Conservation (phyloP, 2,797 vertebrate genomes). For the Eospalax fontanierii region DNA sequence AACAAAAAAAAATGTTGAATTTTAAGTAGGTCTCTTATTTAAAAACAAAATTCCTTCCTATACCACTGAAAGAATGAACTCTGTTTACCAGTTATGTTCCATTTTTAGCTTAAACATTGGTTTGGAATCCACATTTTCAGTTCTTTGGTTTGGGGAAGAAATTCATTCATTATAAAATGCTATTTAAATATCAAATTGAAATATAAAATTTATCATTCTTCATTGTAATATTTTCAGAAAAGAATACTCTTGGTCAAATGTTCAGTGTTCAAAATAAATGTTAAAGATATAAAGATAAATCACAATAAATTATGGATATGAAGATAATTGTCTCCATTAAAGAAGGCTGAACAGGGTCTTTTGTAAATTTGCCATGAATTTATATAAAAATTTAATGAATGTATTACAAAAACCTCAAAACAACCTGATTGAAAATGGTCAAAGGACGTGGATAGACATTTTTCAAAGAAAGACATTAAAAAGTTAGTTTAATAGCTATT, state of each 20-base stretch:
- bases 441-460: too few relatives aligned
- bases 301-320: background rate
- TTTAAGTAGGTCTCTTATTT: constrained; percentile 10
- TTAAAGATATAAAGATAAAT: background rate
- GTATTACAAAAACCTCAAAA: too few relatives aligned
- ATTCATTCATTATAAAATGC: constrained; percentile 58
- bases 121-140: constrained; percentile 11
- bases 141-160: constrained; percentile 54
- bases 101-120: constrained; percentile 54
- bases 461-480: too few relatives aligned
- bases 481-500: background rate
- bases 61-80: background rate
- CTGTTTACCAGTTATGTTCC: background rate
- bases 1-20: background rate
- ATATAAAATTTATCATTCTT: constrained; percentile 45
- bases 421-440: too few relatives aligned
- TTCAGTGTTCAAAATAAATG: background rate
- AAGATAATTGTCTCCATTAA: background rate
- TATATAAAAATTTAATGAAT: background rate
- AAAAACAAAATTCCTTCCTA: background rate
- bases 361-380: background rate
- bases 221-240: constrained; percentile 34
- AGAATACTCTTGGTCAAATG: constrained; percentile 19
- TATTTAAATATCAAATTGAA: constrained; percentile 47
- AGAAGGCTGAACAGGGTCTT: background rate